A percentile compares a stretch with the other conserved stretches of the same genome.
Evolutionary conservation across 2,797 vertebrate species (phyloP).

Genomic region (Danio tinwini): DNA sequence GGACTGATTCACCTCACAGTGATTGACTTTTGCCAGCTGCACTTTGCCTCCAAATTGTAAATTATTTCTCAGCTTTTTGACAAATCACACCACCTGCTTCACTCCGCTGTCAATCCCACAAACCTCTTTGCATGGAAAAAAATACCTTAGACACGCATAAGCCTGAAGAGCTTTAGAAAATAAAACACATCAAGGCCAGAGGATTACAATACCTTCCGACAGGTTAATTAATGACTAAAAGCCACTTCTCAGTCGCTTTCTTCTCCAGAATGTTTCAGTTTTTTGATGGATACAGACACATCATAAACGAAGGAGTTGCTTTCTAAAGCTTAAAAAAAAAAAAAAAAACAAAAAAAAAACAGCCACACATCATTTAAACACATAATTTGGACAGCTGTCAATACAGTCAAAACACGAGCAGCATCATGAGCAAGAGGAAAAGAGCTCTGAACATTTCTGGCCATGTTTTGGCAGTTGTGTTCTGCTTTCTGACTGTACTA

Average conservation of each 20-base stretch:
- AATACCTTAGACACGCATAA: not conserved
- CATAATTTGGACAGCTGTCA: not conserved
- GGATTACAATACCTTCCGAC: constrained; percentile 12
- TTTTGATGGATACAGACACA: not conserved
- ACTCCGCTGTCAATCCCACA: not conserved
- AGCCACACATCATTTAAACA: not conserved
- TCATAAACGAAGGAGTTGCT: not conserved
- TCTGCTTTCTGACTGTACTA: not conserved
- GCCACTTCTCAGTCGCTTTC: not conserved
- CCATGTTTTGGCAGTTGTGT: not conserved
- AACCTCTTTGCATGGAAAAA: not conserved
- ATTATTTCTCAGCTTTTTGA: not conserved
- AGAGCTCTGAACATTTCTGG: not conserved
- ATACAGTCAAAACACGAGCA: not conserved
- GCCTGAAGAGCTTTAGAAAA: not conserved
- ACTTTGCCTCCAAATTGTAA: not conserved
- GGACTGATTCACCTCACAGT: not conserved
- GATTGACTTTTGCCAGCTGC: not conserved
- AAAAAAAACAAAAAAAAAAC: no score
- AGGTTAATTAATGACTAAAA: not conserved
- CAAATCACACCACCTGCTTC: not conserved
- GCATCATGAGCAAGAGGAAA: not conserved
- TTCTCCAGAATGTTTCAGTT: not conserved
- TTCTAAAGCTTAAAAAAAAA: constrained; percentile 14
- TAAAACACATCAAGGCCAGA: constrained; percentile 1